These are phyloP conservation scores for Dryococelus australis DNA, from an alignment of 2,888 invertebrate genomes.

Conservation along the genomic window DNA sequence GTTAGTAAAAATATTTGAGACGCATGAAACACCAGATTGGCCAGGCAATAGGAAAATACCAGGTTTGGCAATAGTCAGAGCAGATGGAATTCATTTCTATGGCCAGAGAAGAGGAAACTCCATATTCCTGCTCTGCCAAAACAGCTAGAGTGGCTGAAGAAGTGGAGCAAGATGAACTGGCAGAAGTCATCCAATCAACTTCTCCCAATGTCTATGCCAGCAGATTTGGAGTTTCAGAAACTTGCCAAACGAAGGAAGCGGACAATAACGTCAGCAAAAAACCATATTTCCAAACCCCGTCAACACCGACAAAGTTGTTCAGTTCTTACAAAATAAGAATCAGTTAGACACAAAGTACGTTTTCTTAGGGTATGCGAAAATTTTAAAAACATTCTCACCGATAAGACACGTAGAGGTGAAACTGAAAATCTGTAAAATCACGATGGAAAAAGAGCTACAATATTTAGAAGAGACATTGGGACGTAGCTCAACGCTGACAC, in stretches of 20 bases:
- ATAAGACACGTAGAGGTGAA: constrained; percentile 28
- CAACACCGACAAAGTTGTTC: neutral
- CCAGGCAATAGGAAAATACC: constrained; percentile 17
- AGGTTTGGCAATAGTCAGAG: neutral
- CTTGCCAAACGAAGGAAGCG: too few relatives aligned
- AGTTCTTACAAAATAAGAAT: neutral
- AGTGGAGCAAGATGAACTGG: neutral
- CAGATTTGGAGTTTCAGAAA: neutral
- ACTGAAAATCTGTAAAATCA: neutral
- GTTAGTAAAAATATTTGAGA: constrained; percentile 13
- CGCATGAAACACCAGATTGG: neutral
- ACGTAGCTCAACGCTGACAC: too few relatives aligned
- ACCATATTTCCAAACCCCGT: neutral
- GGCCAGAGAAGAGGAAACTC: too few relatives aligned
- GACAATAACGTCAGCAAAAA: too few relatives aligned
- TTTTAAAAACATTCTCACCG: constrained; percentile 16
- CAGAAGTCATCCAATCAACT: neutral
- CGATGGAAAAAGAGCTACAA: too few relatives aligned
- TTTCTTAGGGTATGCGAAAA: constrained; percentile 25
- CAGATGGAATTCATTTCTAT: constrained; percentile 13
- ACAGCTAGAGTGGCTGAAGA: neutral
- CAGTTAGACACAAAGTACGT: neutral
- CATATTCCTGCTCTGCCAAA: neutral
- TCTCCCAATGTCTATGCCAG: too few relatives aligned
- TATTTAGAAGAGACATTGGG: too few relatives aligned